These are phyloP conservation scores for Etheostoma spectabile DNA, from an alignment of 2,113 vertebrate species.

Conservation along the genomic window DNA sequence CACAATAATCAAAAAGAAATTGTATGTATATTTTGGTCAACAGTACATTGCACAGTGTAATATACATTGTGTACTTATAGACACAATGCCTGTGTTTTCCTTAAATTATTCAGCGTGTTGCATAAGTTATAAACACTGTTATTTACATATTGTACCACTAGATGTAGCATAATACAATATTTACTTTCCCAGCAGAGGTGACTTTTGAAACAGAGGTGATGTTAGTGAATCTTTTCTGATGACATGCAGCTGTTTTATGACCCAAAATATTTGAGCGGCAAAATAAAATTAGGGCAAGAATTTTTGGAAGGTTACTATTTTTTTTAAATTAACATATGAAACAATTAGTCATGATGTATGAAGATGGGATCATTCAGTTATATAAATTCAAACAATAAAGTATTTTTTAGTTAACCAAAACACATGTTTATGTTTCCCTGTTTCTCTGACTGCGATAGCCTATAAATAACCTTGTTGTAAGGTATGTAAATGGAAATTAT, in stretches of 20 bases:
- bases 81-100: slow-evolving; percentile 16
- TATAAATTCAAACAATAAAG: slow-evolving; percentile 12
- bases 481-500: background rate
- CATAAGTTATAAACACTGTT: slow-evolving; percentile 9
- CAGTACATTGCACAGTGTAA: background rate
- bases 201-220: slow-evolving; percentile 12
- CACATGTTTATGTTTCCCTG: background rate
- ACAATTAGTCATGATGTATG: background rate
- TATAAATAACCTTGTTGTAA: background rate
- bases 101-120: background rate
- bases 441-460: background rate
- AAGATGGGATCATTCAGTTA: background rate
- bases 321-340: background rate
- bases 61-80: background rate
- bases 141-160: slow-evolving; percentile 31
- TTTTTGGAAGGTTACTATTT: background rate
- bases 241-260: background rate
- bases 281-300: background rate
- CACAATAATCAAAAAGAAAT: background rate
- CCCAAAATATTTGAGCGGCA: background rate
- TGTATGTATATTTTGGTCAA: background rate
- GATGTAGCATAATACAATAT: slow-evolving; percentile 12
- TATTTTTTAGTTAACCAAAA: background rate
- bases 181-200: background rate
- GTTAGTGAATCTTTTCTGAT: background rate